Conservation (phyloP, 2,113 vertebrate genomes). For the Osmerus mordax region DNA sequence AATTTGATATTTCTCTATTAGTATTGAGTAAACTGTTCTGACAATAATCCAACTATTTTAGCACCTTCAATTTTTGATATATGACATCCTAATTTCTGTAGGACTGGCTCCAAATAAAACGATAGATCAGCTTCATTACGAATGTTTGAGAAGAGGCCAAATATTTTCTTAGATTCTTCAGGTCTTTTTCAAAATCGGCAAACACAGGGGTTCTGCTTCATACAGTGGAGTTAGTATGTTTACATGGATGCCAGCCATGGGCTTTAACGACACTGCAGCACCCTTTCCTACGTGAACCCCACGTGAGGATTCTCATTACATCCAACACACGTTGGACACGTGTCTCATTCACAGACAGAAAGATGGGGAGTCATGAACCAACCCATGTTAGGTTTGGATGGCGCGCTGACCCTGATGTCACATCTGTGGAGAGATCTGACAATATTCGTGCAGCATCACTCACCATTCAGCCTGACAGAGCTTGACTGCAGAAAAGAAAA, state of each 20-base stretch:
- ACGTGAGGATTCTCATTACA: not conserved
- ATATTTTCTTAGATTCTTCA: too few species aligned
- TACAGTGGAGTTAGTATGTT: not conserved
- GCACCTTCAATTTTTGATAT: not conserved
- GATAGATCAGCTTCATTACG: too few species aligned
- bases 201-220: not conserved
- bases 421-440: too few species aligned
- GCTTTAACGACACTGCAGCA: not conserved
- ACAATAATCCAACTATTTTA: not conserved
- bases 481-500: too few species aligned
- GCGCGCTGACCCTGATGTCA: too few species aligned
- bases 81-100: not conserved
- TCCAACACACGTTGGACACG: too few species aligned
- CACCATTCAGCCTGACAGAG: too few species aligned
- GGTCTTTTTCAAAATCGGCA: not conserved
- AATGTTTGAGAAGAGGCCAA: too few species aligned
- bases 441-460: too few species aligned
- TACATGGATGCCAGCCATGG: not conserved
- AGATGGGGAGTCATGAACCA: not conserved
- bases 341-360: not conserved
- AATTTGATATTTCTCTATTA: not conserved
- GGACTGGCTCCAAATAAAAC: too few species aligned
- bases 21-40: not conserved
- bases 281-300: not conserved
- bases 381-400: too few species aligned